These are phyloP conservation scores for Polymixis lichenea DNA, from an alignment of 2,888 invertebrate genomes.

Conservation along the genomic window DNA sequence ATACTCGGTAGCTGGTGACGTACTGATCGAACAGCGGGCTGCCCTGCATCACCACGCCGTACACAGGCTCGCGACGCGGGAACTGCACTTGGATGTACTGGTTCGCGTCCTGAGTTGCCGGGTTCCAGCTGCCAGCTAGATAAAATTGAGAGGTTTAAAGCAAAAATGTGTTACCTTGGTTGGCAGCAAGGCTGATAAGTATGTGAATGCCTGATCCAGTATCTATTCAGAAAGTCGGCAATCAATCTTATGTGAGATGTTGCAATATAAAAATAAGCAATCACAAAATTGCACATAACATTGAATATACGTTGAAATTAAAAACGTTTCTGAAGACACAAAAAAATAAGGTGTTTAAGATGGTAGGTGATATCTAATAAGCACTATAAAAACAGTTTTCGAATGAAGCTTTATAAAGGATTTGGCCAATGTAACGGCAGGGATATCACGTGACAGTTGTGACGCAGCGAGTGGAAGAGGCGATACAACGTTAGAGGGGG, in stretches of 20 bases:
- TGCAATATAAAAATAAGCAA: too few relatives aligned
- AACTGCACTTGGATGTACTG: constrained; percentile 94
- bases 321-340: not conserved
- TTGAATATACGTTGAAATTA: not conserved
- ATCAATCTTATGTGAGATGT: too few relatives aligned
- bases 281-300: not conserved
- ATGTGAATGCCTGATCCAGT: not conserved
- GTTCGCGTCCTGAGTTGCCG: constrained; percentile 89
- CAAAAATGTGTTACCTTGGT: not conserved
- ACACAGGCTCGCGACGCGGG: constrained; percentile 92
- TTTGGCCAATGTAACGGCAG: too few relatives aligned
- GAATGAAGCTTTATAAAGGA: not conserved
- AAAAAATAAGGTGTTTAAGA: not conserved
- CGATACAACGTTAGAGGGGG: not conserved
- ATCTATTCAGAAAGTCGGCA: too few relatives aligned
- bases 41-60: constrained; percentile 94
- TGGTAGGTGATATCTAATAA: not conserved
- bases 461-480: not conserved
- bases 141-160: not conserved
- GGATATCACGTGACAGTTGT: too few relatives aligned
- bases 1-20: constrained; percentile 94
- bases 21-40: constrained; percentile 92
- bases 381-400: not conserved
- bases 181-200: not conserved
- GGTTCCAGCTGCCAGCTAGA: constrained; percentile 93